Conservation (phyloP, 2,797 vertebrate genomes). For the Sylvilagus floridanus region DNA sequence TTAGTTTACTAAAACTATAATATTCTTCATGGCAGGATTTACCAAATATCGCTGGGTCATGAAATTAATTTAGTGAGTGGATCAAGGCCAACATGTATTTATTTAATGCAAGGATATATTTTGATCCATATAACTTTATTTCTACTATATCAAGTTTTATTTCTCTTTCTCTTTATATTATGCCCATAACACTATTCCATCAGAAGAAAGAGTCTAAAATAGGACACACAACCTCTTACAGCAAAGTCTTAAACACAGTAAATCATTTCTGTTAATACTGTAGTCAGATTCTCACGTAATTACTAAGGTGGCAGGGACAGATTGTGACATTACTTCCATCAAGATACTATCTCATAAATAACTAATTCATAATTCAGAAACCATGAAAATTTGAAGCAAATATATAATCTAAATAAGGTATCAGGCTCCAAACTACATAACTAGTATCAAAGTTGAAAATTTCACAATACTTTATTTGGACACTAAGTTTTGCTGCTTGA, state of each 20-base stretch:
- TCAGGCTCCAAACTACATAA: neutral
- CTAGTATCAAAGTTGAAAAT: constrained; percentile 41
- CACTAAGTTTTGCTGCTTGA: constrained; percentile 13
- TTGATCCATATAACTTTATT: constrained; percentile 11
- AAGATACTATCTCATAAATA: constrained; percentile 6
- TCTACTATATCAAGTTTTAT: neutral
- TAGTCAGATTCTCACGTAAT: neutral
- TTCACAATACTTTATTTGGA: neutral
- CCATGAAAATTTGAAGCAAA: constrained; percentile 48
- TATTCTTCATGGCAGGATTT: neutral
- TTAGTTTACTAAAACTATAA: constrained; percentile 28
- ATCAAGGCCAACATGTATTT: constrained; percentile 36
- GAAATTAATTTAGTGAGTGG: constrained; percentile 39
- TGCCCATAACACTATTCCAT: neutral
- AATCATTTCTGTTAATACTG: neutral
- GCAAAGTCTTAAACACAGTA: neutral
- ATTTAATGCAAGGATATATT: neutral
- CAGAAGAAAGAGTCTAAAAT: constrained; percentile 7
- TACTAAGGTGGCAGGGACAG: neutral
- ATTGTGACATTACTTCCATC: constrained; percentile 3
- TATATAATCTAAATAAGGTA: constrained; percentile 49
- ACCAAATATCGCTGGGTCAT: neutral
- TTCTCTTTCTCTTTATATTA: constrained; percentile 26
- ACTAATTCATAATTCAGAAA: constrained; percentile 35
- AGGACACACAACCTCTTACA: neutral